Conservation (phyloP, 2,888 invertebrate species). For the Neoscelio sp. region DNA sequence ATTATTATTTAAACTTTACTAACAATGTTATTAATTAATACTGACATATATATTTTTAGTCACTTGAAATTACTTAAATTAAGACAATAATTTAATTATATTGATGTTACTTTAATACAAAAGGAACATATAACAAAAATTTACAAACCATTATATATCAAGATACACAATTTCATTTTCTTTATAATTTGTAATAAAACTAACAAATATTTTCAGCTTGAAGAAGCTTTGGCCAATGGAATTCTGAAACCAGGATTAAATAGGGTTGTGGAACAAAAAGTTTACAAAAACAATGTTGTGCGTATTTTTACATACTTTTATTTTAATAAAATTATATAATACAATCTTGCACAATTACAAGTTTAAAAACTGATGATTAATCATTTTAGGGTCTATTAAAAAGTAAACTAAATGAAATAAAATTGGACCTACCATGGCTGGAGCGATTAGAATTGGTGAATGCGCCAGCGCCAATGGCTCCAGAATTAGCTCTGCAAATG, state of each 20-base stretch:
- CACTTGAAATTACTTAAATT: too few relatives aligned
- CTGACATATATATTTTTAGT: too few relatives aligned
- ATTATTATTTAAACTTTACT: too few relatives aligned
- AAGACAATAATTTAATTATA: too few relatives aligned
- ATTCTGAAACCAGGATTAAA: constrained; percentile 94
- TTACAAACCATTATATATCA: too few relatives aligned
- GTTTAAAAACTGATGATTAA: constrained; percentile 17
- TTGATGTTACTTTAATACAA: too few relatives aligned
- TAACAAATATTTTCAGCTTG: too few relatives aligned
- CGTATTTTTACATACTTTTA: constrained; percentile 80
- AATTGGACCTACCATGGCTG: constrained; percentile 91
- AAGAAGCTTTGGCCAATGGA: too few relatives aligned
- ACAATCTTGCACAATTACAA: constrained; percentile 18
- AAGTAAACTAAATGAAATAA: constrained; percentile 89
- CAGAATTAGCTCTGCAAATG: constrained; percentile 91
- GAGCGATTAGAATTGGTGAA: constrained; percentile 93
- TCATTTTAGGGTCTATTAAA: constrained; percentile 86
- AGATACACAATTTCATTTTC: too few relatives aligned
- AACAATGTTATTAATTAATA: too few relatives aligned
- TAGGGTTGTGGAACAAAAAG: constrained; percentile 85
- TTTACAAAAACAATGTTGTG: constrained; percentile 90
- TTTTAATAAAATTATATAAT: constrained; percentile 14
- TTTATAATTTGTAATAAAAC: too few relatives aligned
- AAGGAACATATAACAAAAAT: too few relatives aligned
- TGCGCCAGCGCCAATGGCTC: constrained; percentile 91